Percentiles rank a stretch among this genome's conserved stretches.
phyloP scores from a whole-genome alignment of 2,113 vertebrate species.

The Podarcis muralis region DNA sequence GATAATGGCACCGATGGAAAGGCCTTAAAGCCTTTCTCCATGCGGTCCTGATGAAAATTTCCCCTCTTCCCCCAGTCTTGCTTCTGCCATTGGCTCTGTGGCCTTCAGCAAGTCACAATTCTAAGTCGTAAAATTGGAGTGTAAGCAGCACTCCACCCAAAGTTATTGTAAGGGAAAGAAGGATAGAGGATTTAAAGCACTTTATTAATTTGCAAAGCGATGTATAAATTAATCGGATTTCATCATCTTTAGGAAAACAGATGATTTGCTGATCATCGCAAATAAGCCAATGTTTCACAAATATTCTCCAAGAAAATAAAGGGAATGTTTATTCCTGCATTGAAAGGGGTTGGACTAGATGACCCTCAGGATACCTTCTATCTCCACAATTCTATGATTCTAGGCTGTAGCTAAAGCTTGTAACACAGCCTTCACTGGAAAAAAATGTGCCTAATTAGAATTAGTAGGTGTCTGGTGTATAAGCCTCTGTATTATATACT shows the following conservation, averaged over 20 bases:
- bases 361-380: too few relatives aligned
- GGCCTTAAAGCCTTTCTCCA: background rate
- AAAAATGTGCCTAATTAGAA: background rate
- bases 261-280: background rate
- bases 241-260: background rate
- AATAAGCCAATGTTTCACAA: background rate
- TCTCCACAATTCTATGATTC: background rate
- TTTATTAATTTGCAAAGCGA: background rate
- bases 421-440: background rate
- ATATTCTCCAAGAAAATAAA: background rate
- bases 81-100: background rate
- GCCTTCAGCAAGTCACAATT: background rate
- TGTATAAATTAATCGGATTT: background rate
- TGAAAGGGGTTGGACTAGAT: too few relatives aligned
- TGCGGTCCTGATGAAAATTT: background rate
- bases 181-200: background rate
- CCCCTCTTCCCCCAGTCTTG: background rate
- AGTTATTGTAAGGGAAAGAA: background rate
- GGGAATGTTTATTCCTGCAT: background rate
- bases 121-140: background rate
- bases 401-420: background rate
- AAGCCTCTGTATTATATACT: background rate
- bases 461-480: background rate
- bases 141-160: background rate
- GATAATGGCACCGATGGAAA: background rate